Conservation (phyloP, 2,113 vertebrate species). For the Marmota monax region DNA sequence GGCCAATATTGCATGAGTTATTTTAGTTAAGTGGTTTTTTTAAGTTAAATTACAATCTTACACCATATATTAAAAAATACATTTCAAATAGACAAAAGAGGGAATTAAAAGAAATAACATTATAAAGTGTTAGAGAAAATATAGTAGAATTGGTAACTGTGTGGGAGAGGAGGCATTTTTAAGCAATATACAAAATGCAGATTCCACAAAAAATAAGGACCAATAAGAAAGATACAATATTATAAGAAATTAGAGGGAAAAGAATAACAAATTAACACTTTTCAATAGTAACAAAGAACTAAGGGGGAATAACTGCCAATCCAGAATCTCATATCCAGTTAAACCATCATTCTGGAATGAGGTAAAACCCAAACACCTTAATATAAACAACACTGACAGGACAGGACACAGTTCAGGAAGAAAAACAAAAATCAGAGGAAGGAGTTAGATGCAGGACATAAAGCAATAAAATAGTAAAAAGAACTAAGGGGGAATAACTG, state of each 20-base stretch:
- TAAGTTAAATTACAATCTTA: constrained; percentile 3
- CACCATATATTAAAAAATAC: not conserved
- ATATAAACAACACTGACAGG: not conserved
- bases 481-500: not conserved
- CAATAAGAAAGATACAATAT: constrained; percentile 38
- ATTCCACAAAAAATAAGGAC: constrained; percentile 17
- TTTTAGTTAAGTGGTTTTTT: constrained; percentile 13
- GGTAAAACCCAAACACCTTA: not conserved
- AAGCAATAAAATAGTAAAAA: not conserved
- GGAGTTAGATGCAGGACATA: not conserved
- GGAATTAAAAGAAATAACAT: constrained; percentile 47
- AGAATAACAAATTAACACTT: not conserved
- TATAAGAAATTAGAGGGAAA: not conserved
- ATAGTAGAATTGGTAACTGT: constrained; percentile 33
- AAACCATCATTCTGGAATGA: not conserved
- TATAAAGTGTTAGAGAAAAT: constrained; percentile 19
- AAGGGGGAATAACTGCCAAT: not conserved
- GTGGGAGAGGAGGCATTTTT: constrained; percentile 30
- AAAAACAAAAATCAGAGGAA: not conserved
- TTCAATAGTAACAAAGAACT: not conserved
- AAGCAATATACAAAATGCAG: constrained; percentile 10
- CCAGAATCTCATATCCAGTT: not conserved
- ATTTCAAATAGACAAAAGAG: constrained; percentile 34
- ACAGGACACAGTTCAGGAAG: not conserved
- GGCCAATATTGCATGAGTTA: not conserved